Conservation (phyloP, 2,797 vertebrate genomes). For the Arnoldichthys spilopterus region DNA sequence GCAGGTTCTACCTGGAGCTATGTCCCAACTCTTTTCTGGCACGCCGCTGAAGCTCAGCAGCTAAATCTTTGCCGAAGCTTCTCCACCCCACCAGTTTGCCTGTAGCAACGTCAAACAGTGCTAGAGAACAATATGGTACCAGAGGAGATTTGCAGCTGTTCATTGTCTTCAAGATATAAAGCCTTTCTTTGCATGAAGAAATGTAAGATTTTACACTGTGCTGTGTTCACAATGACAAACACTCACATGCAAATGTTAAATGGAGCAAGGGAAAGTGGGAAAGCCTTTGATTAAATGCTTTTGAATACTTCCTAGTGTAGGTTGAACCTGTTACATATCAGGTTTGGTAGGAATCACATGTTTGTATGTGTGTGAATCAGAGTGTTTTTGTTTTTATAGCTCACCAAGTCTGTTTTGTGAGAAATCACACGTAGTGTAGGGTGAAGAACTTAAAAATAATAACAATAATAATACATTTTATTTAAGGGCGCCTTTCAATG, state of each 20-base stretch:
- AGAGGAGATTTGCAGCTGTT: conserved; percentile 27
- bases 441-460: neutral
- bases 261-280: neutral
- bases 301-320: neutral
- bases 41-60: conserved; percentile 12
- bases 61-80: conserved; percentile 38
- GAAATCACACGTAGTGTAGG: neutral
- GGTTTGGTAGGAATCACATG: conserved; percentile 44
- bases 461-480: no score
- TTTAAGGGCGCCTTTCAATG: no score
- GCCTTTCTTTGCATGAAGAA: neutral
- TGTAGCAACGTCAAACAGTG: conserved; percentile 57
- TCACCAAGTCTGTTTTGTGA: neutral
- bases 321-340: conserved; percentile 2
- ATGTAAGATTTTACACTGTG: no score
- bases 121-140: conserved; percentile 48
- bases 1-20: conserved; percentile 11
- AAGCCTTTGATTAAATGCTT: neutral
- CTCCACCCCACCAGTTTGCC: conserved; percentile 67
- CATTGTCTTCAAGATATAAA: neutral
- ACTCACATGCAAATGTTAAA: neutral
- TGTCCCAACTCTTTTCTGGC: conserved; percentile 9
- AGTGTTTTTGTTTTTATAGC: neutral
- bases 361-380: neutral
- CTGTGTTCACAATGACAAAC: no score